phyloP scores from a whole-genome alignment of 2,797 vertebrate genomes.

The Pangasius krempfi region DNA sequence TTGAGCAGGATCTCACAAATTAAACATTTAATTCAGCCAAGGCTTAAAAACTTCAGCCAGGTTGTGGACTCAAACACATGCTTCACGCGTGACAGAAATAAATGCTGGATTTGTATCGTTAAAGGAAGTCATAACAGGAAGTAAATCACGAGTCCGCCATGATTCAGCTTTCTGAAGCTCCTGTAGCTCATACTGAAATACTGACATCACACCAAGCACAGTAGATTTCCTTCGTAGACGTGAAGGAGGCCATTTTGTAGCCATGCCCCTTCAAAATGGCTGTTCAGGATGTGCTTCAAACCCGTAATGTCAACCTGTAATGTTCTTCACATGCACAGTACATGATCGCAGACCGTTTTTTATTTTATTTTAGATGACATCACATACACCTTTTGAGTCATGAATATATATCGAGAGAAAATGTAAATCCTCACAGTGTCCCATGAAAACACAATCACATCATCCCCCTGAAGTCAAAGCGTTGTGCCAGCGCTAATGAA shows the following conservation, averaged over 20 bases:
- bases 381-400: neutral
- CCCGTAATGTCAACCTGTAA: neutral
- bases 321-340: neutral
- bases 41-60: neutral
- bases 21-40: neutral
- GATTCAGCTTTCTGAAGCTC: neutral
- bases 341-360: neutral
- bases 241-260: neutral
- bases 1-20: neutral
- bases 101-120: neutral
- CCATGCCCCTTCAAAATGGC: neutral
- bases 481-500: neutral
- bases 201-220: neutral
- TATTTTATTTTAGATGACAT: neutral
- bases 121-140: neutral
- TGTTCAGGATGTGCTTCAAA: neutral
- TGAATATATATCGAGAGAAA: neutral
- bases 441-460: neutral
- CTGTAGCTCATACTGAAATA: neutral
- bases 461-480: neutral
- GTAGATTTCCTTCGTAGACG: neutral
- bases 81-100: neutral
- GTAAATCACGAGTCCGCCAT: neutral
- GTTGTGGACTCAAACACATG: neutral
- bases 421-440: neutral